Conservation (phyloP, 2,797 vertebrate genomes). For the Salmo trutta region DNA sequence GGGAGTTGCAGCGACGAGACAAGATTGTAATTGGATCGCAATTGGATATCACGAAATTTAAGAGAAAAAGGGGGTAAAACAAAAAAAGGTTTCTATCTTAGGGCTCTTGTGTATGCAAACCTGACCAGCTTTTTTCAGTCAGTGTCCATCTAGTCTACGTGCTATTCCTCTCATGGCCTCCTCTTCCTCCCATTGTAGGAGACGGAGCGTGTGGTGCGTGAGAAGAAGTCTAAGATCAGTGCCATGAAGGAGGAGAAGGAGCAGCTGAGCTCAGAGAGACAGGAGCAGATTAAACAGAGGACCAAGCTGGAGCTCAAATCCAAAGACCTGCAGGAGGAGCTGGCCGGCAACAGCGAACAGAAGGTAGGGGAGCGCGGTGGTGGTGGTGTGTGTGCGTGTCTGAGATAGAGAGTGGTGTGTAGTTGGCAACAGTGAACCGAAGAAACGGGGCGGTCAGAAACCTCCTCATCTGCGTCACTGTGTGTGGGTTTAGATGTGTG, state of each 20-base stretch:
- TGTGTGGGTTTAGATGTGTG: neutral
- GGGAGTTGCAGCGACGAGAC: too few relatives aligned
- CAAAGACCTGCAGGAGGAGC: conserved; percentile 98
- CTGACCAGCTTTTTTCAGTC: too few relatives aligned
- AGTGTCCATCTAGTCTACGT: neutral
- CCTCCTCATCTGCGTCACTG: neutral
- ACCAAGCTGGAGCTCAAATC: conserved; percentile 98
- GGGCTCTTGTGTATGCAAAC: too few relatives aligned
- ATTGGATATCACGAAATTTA: too few relatives aligned
- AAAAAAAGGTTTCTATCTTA: too few relatives aligned
- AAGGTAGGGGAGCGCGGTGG: conserved; percentile 72
- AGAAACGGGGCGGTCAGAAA: neutral
- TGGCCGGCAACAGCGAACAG: conserved; percentile 98
- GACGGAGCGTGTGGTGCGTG: conserved; percentile 94
- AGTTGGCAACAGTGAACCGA: neutral
- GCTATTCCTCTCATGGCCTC: neutral
- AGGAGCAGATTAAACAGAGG: conserved; percentile 99
- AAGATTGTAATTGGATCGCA: too few relatives aligned
- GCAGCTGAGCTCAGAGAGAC: conserved; percentile 94
- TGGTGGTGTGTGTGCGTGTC: neutral
- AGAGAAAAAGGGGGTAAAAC: too few relatives aligned
- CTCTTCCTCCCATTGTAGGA: conserved; percentile 76
- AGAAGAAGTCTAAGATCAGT: conserved; percentile 96
- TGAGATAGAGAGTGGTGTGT: neutral
- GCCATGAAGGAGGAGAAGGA: conserved; percentile 99